phyloP scores from a whole-genome alignment of 2,797 vertebrate genomes.

The Galaxias olidus region DNA sequence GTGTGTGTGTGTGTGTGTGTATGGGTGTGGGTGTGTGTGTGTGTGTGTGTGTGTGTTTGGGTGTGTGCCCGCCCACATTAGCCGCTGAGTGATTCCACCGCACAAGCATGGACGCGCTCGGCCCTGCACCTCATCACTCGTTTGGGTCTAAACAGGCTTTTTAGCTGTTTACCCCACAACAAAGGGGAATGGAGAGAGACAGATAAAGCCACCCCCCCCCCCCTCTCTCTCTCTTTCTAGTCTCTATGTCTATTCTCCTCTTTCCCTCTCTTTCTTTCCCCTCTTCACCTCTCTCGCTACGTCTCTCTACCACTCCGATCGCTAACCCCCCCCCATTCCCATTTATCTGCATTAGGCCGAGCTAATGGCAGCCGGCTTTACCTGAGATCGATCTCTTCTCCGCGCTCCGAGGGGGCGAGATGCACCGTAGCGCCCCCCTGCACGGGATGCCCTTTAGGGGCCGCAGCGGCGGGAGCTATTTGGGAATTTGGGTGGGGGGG shows the following conservation, averaged over 20 bases:
- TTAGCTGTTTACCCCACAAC: conserved; percentile 70
- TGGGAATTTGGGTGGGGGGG: conserved; percentile 4
- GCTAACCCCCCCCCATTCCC: conserved; percentile 27
- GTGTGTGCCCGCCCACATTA: background rate
- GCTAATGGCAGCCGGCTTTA: conserved; percentile 49
- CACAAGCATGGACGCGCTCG: conserved; percentile 25
- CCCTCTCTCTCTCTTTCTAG: background rate
- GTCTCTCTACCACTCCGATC: conserved; percentile 7
- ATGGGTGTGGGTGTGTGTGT: background rate
- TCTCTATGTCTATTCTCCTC: background rate
- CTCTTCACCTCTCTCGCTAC: background rate
- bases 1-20: conserved; percentile 1
- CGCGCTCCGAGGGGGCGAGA: background rate
- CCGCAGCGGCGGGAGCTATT: conserved; percentile 1
- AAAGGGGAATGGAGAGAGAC: conserved; percentile 61
- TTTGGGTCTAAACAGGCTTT: conserved; percentile 60
- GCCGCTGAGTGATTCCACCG: conserved; percentile 20
- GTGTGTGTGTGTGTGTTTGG: background rate
- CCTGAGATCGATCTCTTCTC: conserved; percentile 55
- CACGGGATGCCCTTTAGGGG: background rate
- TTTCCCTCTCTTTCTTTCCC: conserved; percentile 7
- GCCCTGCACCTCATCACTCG: conserved; percentile 32
- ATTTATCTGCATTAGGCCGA: conserved; percentile 54
- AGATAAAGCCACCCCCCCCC: conserved; percentile 30
- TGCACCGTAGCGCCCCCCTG: background rate